Conservation (phyloP, 2,888 invertebrate genomes). For the Lithophane socia region DNA sequence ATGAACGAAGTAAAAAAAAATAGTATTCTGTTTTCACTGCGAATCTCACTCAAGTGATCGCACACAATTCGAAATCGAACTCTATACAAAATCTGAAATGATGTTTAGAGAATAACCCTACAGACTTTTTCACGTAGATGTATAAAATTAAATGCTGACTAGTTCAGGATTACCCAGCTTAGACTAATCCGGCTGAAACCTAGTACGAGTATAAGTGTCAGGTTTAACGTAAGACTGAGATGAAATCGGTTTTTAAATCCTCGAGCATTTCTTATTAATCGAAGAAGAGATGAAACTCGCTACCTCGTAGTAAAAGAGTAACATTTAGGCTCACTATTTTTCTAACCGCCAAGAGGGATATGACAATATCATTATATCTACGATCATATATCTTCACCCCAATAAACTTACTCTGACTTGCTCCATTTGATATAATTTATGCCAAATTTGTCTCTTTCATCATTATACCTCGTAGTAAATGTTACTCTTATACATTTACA, state of each 20-base stretch:
- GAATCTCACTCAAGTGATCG: background rate
- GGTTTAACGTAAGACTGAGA: conserved; percentile 11
- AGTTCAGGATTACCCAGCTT: conserved; percentile 6
- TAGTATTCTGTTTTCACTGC: conserved; percentile 21
- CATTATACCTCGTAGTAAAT: too few species aligned
- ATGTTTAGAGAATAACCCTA: background rate
- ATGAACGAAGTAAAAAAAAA: conserved; percentile 27
- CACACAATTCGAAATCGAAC: background rate
- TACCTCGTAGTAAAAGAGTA: too few species aligned
- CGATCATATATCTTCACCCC: too few species aligned
- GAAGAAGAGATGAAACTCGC: background rate
- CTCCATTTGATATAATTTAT: too few species aligned
- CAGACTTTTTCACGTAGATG: background rate
- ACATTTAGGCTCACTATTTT: too few species aligned
- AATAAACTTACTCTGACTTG: too few species aligned
- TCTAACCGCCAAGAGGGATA: too few species aligned
- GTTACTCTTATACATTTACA: too few species aligned
- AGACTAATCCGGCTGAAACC: conserved; percentile 21
- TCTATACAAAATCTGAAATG: background rate
- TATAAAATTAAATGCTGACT: background rate
- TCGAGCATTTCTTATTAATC: background rate
- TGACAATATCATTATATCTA: too few species aligned
- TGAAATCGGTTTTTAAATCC: conserved; percentile 15
- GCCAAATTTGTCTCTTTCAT: too few species aligned
- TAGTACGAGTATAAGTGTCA: conserved; percentile 28